A percentile compares a stretch with the other conserved stretches of the same genome.
These are phyloP conservation scores for Pipistrellus kuhlii DNA, from an alignment of 2,797 vertebrate species.

Conservation along the genomic window DNA sequence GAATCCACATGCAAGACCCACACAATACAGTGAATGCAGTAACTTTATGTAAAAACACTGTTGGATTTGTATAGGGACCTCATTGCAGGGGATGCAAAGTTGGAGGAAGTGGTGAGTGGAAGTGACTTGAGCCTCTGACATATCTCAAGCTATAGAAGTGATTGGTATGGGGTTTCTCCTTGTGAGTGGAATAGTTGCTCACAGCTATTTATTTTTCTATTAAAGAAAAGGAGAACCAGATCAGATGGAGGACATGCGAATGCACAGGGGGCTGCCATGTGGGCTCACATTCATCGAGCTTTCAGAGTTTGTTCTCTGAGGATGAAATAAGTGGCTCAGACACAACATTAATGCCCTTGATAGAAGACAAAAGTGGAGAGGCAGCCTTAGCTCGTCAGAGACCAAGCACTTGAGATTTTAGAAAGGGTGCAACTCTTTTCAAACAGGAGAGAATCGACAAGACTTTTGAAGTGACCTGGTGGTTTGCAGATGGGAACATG, in stretches of 20 bases:
- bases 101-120: background rate
- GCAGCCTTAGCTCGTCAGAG: background rate
- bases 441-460: background rate
- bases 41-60: too few species aligned
- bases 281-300: background rate
- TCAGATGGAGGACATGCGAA: background rate
- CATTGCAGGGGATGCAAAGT: background rate
- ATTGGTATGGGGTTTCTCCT: background rate
- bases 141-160: background rate
- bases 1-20: too few species aligned
- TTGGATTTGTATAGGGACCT: too few species aligned
- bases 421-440: background rate
- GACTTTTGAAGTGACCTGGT: rapidly evolving
- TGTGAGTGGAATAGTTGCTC: background rate
- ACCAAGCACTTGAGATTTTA: rapidly evolving
- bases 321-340: background rate
- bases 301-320: background rate
- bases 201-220: background rate
- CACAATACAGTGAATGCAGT: too few species aligned
- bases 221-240: background rate
- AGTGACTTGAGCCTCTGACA: background rate
- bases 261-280: background rate
- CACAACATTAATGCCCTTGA: background rate
- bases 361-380: too few species aligned
- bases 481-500: background rate